Evolutionary conservation across 2,888 invertebrate species (phyloP), one percentile per base, ranked within the genome.

Genomic region (Hylaea fasciaria): DNA sequence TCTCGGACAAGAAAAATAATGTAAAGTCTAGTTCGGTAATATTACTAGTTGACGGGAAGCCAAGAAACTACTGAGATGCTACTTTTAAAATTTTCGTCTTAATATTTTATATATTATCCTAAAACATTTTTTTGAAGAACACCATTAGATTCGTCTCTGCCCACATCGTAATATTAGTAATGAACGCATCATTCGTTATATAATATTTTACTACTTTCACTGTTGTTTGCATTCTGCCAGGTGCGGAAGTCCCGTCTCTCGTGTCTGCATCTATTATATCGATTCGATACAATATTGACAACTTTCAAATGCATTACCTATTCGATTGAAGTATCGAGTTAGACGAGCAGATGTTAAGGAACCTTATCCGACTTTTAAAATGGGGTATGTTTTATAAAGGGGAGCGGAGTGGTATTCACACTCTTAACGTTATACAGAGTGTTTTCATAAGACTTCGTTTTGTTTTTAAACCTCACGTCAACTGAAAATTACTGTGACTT

Each of bases 271-370:
- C 69, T 59, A 68, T 64, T 62, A 59, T 65, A 59, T 58, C 57
- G 61, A 69, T 68, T 68, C 12, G 68, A 66, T 68, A 66, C 66
- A 70, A 68, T 70, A 70, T 72, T 59, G 59, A 66, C 61, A 63
- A 62, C 65, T 63, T 66, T 60, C 60, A 5, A 64, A 60, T 63
- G 41, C 29, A 51, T 43, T 53, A 22, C 22, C 22, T 22, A 43
- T 55, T 66, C 64, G 39, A 65, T 3, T 72, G 69, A 64, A 67
- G 64, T 69, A 71, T 73, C 65, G 62, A 62, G 61, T 70, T 32
- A 45, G 65, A 69, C 69, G 82, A 80, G 9, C 91, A 91, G 91
- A 91, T 91, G 91, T 87, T 83, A 79, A 59, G 64, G 71, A 72
- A 83, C 83, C 88, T 79, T 91, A 91, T 78, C 81, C 70, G 69